Percentiles rank a stretch among this genome's conserved stretches.
Evolutionary conservation across 2,113 vertebrate genomes (phyloP).

Genomic region (Tauraco erythrolophus): DNA sequence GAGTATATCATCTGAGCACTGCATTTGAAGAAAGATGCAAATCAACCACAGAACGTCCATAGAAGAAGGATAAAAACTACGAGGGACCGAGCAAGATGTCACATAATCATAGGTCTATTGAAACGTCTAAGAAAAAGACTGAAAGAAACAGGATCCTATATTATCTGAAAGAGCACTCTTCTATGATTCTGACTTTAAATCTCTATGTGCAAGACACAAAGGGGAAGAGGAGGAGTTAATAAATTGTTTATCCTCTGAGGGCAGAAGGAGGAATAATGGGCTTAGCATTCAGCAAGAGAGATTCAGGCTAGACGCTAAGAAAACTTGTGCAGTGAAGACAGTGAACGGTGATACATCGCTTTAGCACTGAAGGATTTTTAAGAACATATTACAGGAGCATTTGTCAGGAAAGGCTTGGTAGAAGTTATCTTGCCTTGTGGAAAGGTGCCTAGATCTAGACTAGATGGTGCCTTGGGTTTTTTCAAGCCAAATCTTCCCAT

Average conservation of each 20-base stretch:
- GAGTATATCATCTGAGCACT: neutral
- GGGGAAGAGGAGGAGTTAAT: neutral
- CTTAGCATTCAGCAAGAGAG: neutral
- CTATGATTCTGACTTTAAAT: neutral
- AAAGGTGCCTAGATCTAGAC: neutral
- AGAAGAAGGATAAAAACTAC: neutral
- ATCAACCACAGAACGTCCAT: neutral
- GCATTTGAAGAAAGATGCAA: neutral
- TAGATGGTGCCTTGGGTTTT: neutral
- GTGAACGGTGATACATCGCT: neutral
- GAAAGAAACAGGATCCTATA: neutral
- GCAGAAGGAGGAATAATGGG: neutral
- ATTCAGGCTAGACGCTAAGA: neutral
- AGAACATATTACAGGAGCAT: neutral
- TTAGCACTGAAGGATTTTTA: neutral
- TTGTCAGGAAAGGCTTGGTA: neutral
- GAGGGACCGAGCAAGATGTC: neutral
- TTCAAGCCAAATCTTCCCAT: neutral
- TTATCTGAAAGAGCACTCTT: neutral
- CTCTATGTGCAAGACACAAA: neutral
- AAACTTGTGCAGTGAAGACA: neutral
- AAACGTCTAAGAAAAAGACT: neutral
- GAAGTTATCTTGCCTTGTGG: neutral
- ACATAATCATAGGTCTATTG: neutral
- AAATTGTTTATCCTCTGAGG: neutral